These are phyloP conservation scores for Oreohelix idahoensis DNA, from an alignment of 1,140 invertebrate genomes.

Conservation along the genomic window DNA sequence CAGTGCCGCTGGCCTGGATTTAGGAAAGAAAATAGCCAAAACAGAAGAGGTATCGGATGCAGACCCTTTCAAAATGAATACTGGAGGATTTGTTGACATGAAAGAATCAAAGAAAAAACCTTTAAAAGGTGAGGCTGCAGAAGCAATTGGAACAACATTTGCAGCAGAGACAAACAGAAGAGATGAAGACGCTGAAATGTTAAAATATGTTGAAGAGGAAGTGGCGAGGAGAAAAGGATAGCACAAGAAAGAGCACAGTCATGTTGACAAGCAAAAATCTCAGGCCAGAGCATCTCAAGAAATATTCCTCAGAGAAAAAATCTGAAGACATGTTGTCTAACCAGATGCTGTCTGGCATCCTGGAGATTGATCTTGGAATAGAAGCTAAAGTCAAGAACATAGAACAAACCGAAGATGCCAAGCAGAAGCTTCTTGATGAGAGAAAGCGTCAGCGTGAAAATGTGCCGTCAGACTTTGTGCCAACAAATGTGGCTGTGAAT, in stretches of 20 bases:
- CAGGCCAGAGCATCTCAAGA: constrained; percentile 84
- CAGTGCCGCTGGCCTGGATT: constrained; percentile 84
- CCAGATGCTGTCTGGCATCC: constrained; percentile 99
- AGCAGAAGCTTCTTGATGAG: constrained; percentile 90
- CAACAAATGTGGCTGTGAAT: constrained; percentile 97
- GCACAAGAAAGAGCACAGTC: constrained; percentile 71
- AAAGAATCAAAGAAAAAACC: constrained; percentile 75
- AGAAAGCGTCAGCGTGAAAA: constrained; percentile 88
- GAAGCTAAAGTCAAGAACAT: constrained; percentile 98
- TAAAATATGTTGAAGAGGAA: constrained; percentile 97
- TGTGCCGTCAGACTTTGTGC: constrained; percentile 93
- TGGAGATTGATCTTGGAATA: constrained; percentile 99
- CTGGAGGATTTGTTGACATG: constrained; percentile 94
- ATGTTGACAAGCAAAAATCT: constrained; percentile 50
- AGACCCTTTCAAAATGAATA: constrained; percentile 81
- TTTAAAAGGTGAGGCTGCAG: constrained; percentile 62
- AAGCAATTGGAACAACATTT: constrained; percentile 81
- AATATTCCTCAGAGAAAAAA: constrained; percentile 78
- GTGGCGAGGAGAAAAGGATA: constrained; percentile 88
- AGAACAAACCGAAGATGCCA: constrained; percentile 97
- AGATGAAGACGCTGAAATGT: constrained; percentile 99
- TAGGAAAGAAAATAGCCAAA: constrained; percentile 84
- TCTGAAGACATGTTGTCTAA: constrained; percentile 99
- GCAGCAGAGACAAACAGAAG: constrained; percentile 97
- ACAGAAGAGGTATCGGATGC: constrained; percentile 78